Conservation (phyloP, 2,113 vertebrate species). For the Campylomormyrus tamandua region DNA sequence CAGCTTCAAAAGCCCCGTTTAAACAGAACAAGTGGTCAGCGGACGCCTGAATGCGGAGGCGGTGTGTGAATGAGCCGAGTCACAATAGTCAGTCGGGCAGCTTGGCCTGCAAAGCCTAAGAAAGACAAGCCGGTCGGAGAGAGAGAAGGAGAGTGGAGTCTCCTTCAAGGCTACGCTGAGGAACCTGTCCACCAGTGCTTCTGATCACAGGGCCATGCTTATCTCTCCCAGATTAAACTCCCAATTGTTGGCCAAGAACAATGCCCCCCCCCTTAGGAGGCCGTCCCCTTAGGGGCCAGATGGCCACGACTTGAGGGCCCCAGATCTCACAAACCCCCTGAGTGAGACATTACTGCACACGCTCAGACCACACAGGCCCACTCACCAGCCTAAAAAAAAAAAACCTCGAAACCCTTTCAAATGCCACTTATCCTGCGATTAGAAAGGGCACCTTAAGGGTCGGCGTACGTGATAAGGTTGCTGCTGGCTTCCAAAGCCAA, state of each 20-base stretch:
- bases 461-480: not conserved
- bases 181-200: slow-evolving; percentile 44
- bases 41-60: not conserved
- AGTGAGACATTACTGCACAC: slow-evolving; percentile 7
- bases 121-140: not conserved
- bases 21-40: not conserved
- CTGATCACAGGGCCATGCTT: slow-evolving; percentile 60
- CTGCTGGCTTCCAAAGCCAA: not conserved
- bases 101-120: not conserved
- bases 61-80: slow-evolving; percentile 21
- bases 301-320: not conserved
- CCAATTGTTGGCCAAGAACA: slow-evolving; percentile 86
- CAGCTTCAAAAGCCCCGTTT: not conserved
- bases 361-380: slow-evolving; percentile 1
- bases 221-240: slow-evolving; percentile 79
- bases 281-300: not conserved
- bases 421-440: not conserved
- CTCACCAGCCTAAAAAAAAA: not conserved
- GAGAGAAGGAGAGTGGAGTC: slow-evolving; percentile 43
- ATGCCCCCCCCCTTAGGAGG: slow-evolving; percentile 78
- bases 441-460: not conserved
- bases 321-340: not conserved
- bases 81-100: not conserved
- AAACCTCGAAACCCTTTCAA: not conserved
- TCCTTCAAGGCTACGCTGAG: slow-evolving; percentile 46